Conservation (phyloP, 2,888 invertebrate genomes). For the Sminthurinus aureus region DNA sequence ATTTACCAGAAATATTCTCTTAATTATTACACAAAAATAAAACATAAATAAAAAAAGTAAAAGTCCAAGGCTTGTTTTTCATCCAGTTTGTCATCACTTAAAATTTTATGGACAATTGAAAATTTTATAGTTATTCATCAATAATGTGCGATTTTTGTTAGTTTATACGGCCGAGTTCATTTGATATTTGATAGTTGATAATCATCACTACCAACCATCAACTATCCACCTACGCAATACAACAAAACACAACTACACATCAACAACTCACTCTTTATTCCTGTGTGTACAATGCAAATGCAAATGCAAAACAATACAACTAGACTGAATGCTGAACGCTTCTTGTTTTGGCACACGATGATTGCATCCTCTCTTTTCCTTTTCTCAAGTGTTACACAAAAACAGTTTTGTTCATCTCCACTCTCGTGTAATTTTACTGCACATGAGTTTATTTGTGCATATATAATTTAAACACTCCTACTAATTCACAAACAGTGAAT, state of each 20-base stretch:
- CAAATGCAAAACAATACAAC: background rate
- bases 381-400: slow-evolving; percentile 7
- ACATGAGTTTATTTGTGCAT: too few relatives aligned
- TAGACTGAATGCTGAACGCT: background rate
- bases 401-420: slow-evolving; percentile 15
- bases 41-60: too few relatives aligned
- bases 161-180: background rate
- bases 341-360: slow-evolving; percentile 9
- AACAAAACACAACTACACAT: background rate
- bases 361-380: slow-evolving; percentile 2
- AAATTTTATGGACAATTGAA: too few relatives aligned
- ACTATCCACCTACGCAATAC: background rate
- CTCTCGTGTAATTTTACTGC: background rate
- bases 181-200: background rate
- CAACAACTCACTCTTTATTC: background rate
- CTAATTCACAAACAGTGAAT: too few relatives aligned
- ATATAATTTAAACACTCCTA: too few relatives aligned
- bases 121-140: background rate
- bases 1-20: too few relatives aligned
- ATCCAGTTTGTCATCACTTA: too few relatives aligned
- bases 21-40: too few relatives aligned
- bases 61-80: too few relatives aligned
- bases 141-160: background rate
- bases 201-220: background rate
- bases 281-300: background rate